Percentiles rank a stretch among this genome's conserved stretches.
Conservation (phyloP, 2,888 invertebrate genomes). For the Chrysolina oricalcia region DNA sequence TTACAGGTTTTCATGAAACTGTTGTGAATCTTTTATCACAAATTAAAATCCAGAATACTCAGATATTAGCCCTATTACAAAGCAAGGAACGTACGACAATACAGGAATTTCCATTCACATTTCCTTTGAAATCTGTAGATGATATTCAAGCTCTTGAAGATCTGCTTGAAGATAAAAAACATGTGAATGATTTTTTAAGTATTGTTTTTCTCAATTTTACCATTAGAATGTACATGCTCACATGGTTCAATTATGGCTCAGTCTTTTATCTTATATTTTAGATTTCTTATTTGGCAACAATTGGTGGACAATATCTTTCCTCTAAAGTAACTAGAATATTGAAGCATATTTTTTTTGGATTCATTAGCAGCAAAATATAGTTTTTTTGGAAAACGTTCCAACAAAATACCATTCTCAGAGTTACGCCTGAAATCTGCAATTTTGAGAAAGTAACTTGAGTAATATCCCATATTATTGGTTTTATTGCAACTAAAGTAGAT, state of each 20-base stretch:
- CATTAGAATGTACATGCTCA: background rate
- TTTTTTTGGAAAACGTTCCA: background rate
- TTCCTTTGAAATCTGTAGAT: background rate
- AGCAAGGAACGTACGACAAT: background rate
- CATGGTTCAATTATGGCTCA: background rate
- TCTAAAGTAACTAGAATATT: background rate
- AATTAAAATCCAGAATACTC: background rate
- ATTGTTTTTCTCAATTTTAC: background rate
- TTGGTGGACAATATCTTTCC: background rate
- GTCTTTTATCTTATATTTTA: background rate
- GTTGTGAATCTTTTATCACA: background rate
- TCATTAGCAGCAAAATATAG: background rate
- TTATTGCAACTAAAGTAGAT: background rate
- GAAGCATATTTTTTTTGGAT: background rate
- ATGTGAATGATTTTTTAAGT: background rate
- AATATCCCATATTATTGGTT: background rate
- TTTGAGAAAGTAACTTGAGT: background rate
- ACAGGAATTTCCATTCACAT: background rate
- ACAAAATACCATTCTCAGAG: background rate
- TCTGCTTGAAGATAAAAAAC: background rate
- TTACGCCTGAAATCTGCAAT: background rate
- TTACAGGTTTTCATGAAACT: background rate
- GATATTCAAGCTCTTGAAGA: background rate
- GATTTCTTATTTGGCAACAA: background rate
- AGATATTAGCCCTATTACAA: background rate